Evolutionary conservation across 1,140 invertebrate species (phyloP).

Genomic region (Sogatella furcifera): DNA sequence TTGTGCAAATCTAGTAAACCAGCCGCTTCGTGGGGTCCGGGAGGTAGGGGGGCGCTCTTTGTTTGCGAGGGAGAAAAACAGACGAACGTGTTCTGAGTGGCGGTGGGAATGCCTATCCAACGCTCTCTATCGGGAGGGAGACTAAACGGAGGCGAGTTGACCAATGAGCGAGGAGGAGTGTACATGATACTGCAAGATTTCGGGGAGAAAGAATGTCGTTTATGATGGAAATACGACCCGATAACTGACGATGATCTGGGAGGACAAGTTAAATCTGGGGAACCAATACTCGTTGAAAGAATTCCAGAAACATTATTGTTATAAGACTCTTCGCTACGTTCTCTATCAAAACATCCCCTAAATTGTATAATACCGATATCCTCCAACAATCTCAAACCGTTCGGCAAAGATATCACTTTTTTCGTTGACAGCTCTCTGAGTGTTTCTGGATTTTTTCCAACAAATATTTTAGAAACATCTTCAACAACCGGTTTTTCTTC

Average conservation of each 20-base stretch:
- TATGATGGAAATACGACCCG: not conserved
- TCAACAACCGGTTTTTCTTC: conserved; percentile 10
- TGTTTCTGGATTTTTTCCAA: conserved; percentile 8
- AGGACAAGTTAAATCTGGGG: not conserved
- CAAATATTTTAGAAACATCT: not conserved
- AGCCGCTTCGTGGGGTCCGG: conserved; percentile 38
- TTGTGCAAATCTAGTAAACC: conserved; percentile 52
- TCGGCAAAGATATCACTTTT: not conserved
- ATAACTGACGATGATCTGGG: not conserved
- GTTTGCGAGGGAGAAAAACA: conserved; percentile 62
- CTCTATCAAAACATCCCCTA: not conserved
- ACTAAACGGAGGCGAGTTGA: conserved; percentile 6
- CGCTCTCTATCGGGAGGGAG: conserved; percentile 6
- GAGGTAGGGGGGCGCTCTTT: conserved; percentile 33
- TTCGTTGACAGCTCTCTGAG: conserved; percentile 8
- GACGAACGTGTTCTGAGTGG: conserved; percentile 43
- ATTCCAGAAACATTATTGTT: not conserved
- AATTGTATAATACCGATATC: conserved; percentile 1
- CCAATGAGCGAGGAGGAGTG: conserved; percentile 5
- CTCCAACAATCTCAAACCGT: conserved; percentile 8
- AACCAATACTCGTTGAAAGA: not conserved
- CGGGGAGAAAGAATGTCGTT: not conserved
- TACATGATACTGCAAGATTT: not conserved
- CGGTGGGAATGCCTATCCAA: conserved; percentile 14
- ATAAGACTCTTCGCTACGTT: too few relatives aligned